Base-by-base conservation (phyloP, 2,797 vertebrate genomes). In the Bradypus variegatus region DNA sequence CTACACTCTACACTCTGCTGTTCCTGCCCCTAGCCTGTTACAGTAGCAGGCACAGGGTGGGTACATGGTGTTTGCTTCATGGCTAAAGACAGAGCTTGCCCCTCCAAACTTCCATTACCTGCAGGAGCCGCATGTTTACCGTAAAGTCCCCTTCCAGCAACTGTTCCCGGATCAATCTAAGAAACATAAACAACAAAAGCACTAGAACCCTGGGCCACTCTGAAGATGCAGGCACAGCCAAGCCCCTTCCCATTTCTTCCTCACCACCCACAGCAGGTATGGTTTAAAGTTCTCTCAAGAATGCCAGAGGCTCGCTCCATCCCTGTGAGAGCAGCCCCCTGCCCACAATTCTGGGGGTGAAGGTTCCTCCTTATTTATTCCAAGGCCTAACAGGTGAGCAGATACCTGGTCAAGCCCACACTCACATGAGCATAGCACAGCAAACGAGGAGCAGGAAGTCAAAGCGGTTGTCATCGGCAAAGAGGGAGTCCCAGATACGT, bases 401-500 rank as follows among this genome's bases (percentile, higher is more conserved):
- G 13, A 41, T 12, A 33, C 36, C 27, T 25, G 27, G 41, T 7
- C n/a, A 19, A 0, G 5, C 73, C 15, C 21, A 8, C 65, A 97
- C 98, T 98, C 95, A 98, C 99, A 98, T 98, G 89, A 99, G 96
- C 99, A 99, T 99, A 94, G 99, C 98, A 6, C 99, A 99, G 95
- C 99, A 99, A 95, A 99, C 99, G 3, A 99, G 98, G 92, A 99
- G 98, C 31, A 99, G 98, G 96, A 99, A 99, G 94, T 99, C 98
- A 41, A 99, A 99, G 69, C 99, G 98, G 94, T 97, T 98, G 94
- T 98, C 97, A 11, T 99, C 99, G 0, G 99, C 99, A 8, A 99
- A 99, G 93, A 99, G 98, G 0, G 98, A 98, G 96, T 99, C 99
- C 99, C 99, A 99, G 97, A 99, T 99, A 0, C 99, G 98, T 97